Evolutionary conservation across 2,888 invertebrate genomes (phyloP).

Genomic region (Zaprionus lineosus): DNA sequence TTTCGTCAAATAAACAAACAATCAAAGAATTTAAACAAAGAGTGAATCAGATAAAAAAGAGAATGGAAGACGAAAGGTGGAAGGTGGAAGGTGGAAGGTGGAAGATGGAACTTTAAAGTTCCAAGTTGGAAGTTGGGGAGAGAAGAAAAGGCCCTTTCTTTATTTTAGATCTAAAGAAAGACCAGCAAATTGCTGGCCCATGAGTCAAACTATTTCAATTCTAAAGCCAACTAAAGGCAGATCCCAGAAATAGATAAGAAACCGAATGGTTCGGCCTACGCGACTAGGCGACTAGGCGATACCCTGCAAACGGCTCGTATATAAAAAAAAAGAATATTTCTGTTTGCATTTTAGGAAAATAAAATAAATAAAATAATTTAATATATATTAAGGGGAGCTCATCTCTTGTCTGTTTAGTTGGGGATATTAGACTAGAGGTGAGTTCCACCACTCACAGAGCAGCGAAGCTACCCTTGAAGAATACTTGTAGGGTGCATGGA

Average conservation of each 20-base stretch:
- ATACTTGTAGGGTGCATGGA: not conserved
- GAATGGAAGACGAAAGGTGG: not conserved
- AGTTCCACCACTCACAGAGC: no score
- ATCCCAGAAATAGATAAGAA: not conserved
- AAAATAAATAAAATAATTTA: no score
- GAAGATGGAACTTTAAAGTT: no score
- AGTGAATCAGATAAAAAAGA: slow-evolving; percentile 13
- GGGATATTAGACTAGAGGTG: no score
- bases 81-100: not conserved
- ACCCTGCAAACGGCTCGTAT: not conserved
- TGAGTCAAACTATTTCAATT: not conserved
- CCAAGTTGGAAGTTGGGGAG: no score
- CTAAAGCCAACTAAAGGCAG: not conserved
- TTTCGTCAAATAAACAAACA: slow-evolving; percentile 69
- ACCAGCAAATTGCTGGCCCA: not conserved
- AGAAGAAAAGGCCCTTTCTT: not conserved
- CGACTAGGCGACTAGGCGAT: not conserved
- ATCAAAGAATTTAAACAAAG: slow-evolving; percentile 41
- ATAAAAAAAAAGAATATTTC: no score
- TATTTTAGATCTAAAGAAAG: not conserved
- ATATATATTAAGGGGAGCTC: no score
- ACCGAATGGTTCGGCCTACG: not conserved
- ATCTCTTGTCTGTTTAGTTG: no score
- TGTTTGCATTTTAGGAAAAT: no score
- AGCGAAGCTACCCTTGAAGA: slow-evolving; percentile 32